Conservation (phyloP, 2,797 vertebrate genomes). For the Benthosema pterotum region DNA sequence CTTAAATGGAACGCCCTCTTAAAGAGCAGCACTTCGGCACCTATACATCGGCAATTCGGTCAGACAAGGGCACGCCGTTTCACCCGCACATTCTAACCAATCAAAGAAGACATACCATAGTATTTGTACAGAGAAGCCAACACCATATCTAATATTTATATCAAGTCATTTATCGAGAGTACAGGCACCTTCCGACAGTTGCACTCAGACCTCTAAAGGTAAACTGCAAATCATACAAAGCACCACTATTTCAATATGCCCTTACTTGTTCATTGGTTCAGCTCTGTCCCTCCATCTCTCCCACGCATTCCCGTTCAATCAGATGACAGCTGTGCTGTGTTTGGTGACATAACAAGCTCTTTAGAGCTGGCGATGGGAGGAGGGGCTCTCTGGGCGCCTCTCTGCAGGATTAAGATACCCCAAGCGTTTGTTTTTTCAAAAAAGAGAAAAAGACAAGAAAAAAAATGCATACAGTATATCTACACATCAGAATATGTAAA, state of each 20-base stretch:
- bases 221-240: conserved; percentile 22
- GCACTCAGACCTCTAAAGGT: conserved; percentile 25
- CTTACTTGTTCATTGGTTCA: conserved; percentile 7
- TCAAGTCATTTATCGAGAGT: conserved; percentile 32
- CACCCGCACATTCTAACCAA: conserved; percentile 68
- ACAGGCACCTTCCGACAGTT: conserved; percentile 12
- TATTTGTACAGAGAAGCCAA: conserved; percentile 56
- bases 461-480: conserved; percentile 39
- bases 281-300: conserved; percentile 17
- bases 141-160: conserved; percentile 40
- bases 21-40: conserved; percentile 37
- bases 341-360: conserved; percentile 52
- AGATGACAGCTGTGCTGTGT: conserved; percentile 61
- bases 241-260: conserved; percentile 27
- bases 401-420: conserved; percentile 40
- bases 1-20: conserved; percentile 48
- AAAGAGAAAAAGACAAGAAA: conserved; percentile 41
- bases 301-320: conserved; percentile 13
- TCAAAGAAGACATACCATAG: conserved; percentile 40
- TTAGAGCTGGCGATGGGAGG: conserved; percentile 36
- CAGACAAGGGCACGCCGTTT: conserved; percentile 60
- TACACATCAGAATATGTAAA: conserved; percentile 57
- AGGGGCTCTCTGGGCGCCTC: conserved; percentile 53
- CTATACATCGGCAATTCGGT: conserved; percentile 28
- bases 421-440: conserved; percentile 66